Evolutionary conservation across 2,888 invertebrate genomes (phyloP), one percentile per base, ranked within the genome.

Genomic region (Thecocarcelia acutangulata): DNA sequence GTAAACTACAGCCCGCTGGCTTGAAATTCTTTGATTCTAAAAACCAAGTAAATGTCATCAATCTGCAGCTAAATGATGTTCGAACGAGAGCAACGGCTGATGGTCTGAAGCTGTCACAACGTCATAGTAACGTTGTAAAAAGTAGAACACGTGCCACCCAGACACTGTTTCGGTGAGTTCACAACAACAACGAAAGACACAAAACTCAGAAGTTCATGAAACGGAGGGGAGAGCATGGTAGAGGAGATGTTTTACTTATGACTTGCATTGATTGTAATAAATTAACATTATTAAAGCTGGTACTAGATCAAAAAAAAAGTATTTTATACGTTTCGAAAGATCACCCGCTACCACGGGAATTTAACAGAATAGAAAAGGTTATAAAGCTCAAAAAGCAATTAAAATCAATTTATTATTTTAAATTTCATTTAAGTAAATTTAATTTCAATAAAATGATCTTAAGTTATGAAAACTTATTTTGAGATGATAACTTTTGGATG

Each of bases 111-210:
- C 17, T 19, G 44, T 48, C 76, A 40, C 44, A 44, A 50, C 61
- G 9, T 17, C 37, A 8, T 42, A 42, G 8, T n/a, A 59, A 24
- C 3, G 40, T 50, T 54, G 21, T 12, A 21, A 68, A 56, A 40
- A 80, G 83, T 28, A 87, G 83, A 72, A 86, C 89, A 74, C 85
- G 89, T 70, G 86, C 85, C 63, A 90, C 90, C 24, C 90, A 90
- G 69, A 89, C 90, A 5, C 86, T 89, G 56, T 90, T 90, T 81
- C 88, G 89, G 89, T 89, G 80, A 80, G 83, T 80, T 76, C 63
- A 80, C 72, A 46, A 68, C 63, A 46, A 46, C 58, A 72, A 69
- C 15, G 9, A 54, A 63, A 54, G 28, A 66, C 40, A 48, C 50
- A 73, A 40, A 54, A 28, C 5, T 44, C 50, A 48, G 19, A 52